These are phyloP conservation scores for Ormyrus pomaceus DNA, from an alignment of 2,888 invertebrate genomes.

Conservation along the genomic window DNA sequence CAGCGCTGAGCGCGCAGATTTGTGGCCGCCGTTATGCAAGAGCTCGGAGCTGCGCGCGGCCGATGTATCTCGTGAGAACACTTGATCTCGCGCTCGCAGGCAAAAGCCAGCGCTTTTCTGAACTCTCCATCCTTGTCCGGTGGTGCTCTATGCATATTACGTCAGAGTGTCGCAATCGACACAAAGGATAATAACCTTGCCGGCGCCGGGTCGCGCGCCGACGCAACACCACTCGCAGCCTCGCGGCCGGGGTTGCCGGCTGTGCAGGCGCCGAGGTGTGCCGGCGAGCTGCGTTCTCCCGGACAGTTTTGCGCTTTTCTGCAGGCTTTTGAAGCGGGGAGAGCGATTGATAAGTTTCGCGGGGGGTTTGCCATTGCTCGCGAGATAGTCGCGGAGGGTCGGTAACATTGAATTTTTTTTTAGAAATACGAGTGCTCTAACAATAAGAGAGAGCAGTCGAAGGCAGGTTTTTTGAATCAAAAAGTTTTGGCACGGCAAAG, in stretches of 20 bases:
- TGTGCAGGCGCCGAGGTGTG: not conserved
- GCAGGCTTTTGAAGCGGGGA: no score
- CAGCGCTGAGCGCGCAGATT: slow-evolving; percentile 21
- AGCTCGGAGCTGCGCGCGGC: not conserved
- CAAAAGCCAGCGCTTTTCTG: slow-evolving; percentile 25
- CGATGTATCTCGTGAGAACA: slow-evolving; percentile 56
- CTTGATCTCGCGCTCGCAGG: slow-evolving; percentile 48
- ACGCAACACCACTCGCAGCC: slow-evolving; percentile 6
- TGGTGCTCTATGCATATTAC: slow-evolving; percentile 47
- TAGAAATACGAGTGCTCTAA: no score
- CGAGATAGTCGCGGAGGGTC: no score
- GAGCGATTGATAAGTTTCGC: no score
- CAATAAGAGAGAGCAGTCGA: no score
- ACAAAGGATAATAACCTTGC: slow-evolving; percentile 58
- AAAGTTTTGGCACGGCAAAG: no score
- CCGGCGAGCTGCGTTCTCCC: no score
- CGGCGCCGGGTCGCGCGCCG: slow-evolving; percentile 21
- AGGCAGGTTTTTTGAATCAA: no score
- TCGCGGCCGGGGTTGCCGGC: slow-evolving; percentile 4
- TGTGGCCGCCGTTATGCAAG: slow-evolving; percentile 43
- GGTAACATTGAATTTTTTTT: no score
- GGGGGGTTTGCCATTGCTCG: no score
- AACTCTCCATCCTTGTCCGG: slow-evolving; percentile 49
- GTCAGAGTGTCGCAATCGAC: slow-evolving; percentile 53
- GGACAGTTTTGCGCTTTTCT: no score